Conservation (phyloP, 2,797 vertebrate genomes). For the Adrianichthys oophorus region DNA sequence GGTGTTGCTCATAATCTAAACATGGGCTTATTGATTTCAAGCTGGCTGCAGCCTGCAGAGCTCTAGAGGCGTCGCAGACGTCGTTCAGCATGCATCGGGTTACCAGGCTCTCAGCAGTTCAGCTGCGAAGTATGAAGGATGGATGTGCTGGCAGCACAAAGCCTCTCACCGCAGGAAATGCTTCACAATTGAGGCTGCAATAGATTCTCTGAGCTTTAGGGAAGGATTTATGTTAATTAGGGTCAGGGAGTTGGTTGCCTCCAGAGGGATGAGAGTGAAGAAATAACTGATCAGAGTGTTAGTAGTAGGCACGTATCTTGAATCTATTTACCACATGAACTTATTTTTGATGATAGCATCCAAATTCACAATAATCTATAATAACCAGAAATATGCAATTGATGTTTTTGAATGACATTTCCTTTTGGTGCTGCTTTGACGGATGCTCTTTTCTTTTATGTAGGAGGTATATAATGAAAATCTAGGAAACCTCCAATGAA, state of each 20-base stretch:
- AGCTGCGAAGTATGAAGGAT: constrained; percentile 2
- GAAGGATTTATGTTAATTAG: constrained; percentile 39
- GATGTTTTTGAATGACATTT: no score
- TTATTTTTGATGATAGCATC: no score
- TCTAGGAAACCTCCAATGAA: no score
- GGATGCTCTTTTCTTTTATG: no score
- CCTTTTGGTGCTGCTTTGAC: no score
- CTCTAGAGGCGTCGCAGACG: constrained; percentile 26
- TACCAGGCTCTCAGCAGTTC: constrained; percentile 25
- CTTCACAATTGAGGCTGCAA: constrained; percentile 35
- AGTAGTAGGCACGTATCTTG: no score
- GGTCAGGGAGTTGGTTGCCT: constrained; percentile 20
- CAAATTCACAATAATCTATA: no score
- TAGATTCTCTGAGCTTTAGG: constrained; percentile 31
- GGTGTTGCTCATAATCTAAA: constrained; percentile 48
- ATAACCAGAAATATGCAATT: no score
- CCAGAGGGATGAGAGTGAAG: constrained; percentile 8
- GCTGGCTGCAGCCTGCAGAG: constrained; percentile 15
- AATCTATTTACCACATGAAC: no score
- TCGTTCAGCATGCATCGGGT: constrained; percentile 34
- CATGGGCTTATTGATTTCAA: constrained; percentile 27
- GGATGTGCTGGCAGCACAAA: constrained; percentile 34
- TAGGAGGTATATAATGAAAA: no score
- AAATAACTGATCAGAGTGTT: neutral
- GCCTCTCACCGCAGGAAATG: constrained; percentile 33